Base-by-base conservation (phyloP, 2,888 invertebrate genomes). In the Chloroclysta siterata region DNA sequence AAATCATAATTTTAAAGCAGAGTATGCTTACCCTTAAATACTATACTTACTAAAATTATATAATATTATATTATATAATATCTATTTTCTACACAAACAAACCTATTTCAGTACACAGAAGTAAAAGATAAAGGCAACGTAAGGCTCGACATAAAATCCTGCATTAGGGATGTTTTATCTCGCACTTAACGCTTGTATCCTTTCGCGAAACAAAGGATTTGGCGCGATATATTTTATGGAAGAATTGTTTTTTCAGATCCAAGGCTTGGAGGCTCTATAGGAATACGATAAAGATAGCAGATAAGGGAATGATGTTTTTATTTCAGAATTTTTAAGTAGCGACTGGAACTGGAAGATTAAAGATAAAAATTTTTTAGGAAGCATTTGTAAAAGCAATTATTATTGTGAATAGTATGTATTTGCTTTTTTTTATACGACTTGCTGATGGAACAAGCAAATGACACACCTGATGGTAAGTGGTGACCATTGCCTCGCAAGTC, bases 111-210 rank as follows among this genome's bases (percentile, higher is more conserved):
- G 60, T 61, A 58, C 33, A 48, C 42, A 53, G 22, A 44, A 67
- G 62, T 66, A 66, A 76, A 76, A 76, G 66, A 73, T 74, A 72
- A 74, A 71, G 52, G 65, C 74, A 73, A 75, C 66, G 69, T 71
- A 63, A 67, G 68, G 51, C 71, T 68, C 66, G 69, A 72, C 77
- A 72, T 78, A 78, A 78, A 78, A 73, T 72, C 75, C 57, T 69
- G 71, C 73, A 72, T 75, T 77, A 79, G 69, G 75, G 72, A 76
- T 74, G 73, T 66, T 79, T 81, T 80, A 80, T 78, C 71, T 76
- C 46, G 47, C 48, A 65, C 72, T 72, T 68, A 72, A 64, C 65
- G 69, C 66, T 61, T 68, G 66, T 72, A 71, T 69, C 69, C 59
- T 65, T 60, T 63, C 56, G 53, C 58, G 57, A 68, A 74, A 77